These are phyloP conservation scores for Porites evermanni DNA, from an alignment of 92 coral and sea anemone species.

Conservation along the genomic window DNA sequence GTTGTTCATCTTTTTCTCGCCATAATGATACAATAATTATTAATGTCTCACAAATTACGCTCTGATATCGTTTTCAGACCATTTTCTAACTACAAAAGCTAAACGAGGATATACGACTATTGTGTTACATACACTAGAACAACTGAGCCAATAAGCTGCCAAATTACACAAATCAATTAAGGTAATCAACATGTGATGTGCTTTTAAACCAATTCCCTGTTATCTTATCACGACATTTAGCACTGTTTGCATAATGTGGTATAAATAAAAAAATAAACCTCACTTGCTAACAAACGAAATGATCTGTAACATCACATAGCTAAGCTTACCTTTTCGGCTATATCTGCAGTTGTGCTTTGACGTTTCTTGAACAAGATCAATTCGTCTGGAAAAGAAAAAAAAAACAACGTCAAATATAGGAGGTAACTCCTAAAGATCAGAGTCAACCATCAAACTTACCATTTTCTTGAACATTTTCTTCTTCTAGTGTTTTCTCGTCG, in stretches of 20 bases:
- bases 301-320: neutral
- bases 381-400: slow-evolving; percentile 57
- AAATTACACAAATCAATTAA: too few relatives aligned
- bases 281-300: neutral
- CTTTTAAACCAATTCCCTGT: too few relatives aligned
- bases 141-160: neutral
- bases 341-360: slow-evolving; percentile 9
- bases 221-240: too few relatives aligned
- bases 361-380: slow-evolving; percentile 67
- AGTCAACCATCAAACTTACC: slow-evolving; percentile 53
- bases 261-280: too few relatives aligned
- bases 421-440: neutral
- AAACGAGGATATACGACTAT: neutral
- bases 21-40: too few relatives aligned
- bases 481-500: slow-evolving; percentile 92
- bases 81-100: too few relatives aligned
- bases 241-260: too few relatives aligned
- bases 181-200: too few relatives aligned
- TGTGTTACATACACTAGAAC: neutral
- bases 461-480: slow-evolving; percentile 90
- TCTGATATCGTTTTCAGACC: too few relatives aligned
- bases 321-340: slow-evolving; percentile 43
- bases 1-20: too few relatives aligned
- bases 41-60: too few relatives aligned
- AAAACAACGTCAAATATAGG: neutral